Percentiles rank a stretch among this genome's conserved stretches.
These are phyloP conservation scores for Drosophila picticornis DNA, from an alignment of 2,888 invertebrate genomes.

Conservation along the genomic window DNA sequence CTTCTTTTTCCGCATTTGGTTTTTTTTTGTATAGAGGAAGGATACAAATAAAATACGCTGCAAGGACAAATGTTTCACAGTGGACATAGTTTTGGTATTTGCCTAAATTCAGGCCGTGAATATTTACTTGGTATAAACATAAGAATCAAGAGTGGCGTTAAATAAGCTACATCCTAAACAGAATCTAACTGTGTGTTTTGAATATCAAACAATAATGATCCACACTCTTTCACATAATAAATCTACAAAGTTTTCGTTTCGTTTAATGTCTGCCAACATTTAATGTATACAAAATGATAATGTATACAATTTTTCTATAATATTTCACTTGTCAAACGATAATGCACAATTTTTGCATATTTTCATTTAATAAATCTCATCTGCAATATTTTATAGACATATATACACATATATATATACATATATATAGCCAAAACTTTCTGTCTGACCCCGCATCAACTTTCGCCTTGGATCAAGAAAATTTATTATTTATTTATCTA, in stretches of 20 bases:
- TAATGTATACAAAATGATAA: not conserved
- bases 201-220: not conserved
- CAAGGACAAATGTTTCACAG: slow-evolving; percentile 25
- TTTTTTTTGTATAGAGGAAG: slow-evolving; percentile 22
- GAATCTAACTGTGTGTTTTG: not conserved
- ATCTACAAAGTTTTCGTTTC: not conserved
- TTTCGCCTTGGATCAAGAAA: slow-evolving; percentile 17
- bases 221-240: not conserved
- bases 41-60: slow-evolving; percentile 10
- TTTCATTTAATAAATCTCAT: slow-evolving; percentile 2
- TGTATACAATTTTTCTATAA: slow-evolving; percentile 9
- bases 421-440: not conserved
- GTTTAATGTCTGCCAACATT: slow-evolving; percentile 5
- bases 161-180: not conserved
- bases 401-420: not conserved
- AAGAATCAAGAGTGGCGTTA: not conserved
- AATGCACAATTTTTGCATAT: slow-evolving; percentile 10
- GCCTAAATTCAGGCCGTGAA: not conserved
- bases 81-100: slow-evolving; percentile 1
- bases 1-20: slow-evolving; percentile 26
- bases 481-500: slow-evolving; percentile 5
- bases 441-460: slow-evolving; percentile 18
- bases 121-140: not conserved
- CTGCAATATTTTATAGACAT: not conserved
- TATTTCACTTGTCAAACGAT: slow-evolving; percentile 8